A percentile compares a stretch with the other conserved stretches of the same genome.
phyloP scores from a whole-genome alignment of 2,797 vertebrate genomes.

The Notoglanidium macrostoma region DNA sequence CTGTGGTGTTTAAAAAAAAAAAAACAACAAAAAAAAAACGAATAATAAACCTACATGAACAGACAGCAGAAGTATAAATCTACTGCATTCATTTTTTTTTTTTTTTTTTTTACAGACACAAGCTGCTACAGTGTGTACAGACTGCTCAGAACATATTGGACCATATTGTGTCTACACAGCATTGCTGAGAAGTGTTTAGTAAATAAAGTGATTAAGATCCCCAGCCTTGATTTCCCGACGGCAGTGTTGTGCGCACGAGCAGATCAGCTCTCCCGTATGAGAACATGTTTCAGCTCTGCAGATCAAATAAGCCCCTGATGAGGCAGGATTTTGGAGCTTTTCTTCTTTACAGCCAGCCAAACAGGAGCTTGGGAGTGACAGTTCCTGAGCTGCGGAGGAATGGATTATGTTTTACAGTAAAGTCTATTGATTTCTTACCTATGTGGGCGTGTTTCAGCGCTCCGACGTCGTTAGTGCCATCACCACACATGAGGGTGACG shows the following conservation, averaged over 20 bases:
- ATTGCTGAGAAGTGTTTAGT: neutral
- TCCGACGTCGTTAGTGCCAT: slow-evolving; percentile 97
- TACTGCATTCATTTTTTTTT: neutral
- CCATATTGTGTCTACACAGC: neutral
- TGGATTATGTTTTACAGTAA: neutral
- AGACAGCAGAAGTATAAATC: neutral
- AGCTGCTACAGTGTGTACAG: neutral
- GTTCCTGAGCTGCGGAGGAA: neutral
- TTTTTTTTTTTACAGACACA: neutral
- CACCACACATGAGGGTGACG: slow-evolving; percentile 93
- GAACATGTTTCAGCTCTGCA: slow-evolving; percentile 15
- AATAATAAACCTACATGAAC: neutral
- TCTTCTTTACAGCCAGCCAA: neutral
- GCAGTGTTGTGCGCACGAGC: neutral
- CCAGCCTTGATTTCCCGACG: neutral
- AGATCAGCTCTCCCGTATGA: neutral
- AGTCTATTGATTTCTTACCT: slow-evolving; percentile 74
- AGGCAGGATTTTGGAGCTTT: slow-evolving; percentile 19
- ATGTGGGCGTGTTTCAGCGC: slow-evolving; percentile 96
- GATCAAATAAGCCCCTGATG: slow-evolving; percentile 9
- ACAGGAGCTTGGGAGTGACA: neutral
- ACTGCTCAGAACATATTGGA: neutral
- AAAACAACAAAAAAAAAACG: neutral
- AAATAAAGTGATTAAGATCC: slow-evolving; percentile 9
- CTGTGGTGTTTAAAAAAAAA: neutral